Percentiles rank a stretch among this genome's conserved stretches.
Conservation (phyloP, 2,113 vertebrate species). For the Pyxicephalus adspersus region DNA sequence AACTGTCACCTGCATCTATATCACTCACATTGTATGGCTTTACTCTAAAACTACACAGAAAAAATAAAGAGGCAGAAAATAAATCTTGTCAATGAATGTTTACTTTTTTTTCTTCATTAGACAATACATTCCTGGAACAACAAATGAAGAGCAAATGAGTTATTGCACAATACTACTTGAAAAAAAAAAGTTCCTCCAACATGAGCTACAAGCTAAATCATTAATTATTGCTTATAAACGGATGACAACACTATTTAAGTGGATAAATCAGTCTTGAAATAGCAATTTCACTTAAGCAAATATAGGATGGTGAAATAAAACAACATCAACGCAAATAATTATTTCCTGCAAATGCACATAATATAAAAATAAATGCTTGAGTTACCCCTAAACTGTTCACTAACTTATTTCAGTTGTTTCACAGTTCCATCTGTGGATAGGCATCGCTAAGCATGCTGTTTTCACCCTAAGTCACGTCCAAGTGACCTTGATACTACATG, state of each 20-base stretch:
- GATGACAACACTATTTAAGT: conserved; percentile 35
- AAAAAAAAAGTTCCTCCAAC: conserved; percentile 1
- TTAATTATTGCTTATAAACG: conserved; percentile 40
- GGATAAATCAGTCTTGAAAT: conserved; percentile 20
- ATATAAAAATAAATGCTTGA: too few relatives aligned
- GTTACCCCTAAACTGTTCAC: too few relatives aligned
- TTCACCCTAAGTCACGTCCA: conserved; percentile 18
- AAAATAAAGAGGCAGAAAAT: too few relatives aligned
- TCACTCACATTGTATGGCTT: not conserved
- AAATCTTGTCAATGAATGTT: not conserved
- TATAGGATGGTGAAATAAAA: not conserved
- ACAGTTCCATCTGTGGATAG: not conserved
- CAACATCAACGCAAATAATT: too few relatives aligned
- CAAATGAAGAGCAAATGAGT: not conserved
- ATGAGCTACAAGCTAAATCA: conserved; percentile 34
- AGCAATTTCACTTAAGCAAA: not conserved
- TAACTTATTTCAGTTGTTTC: too few relatives aligned
- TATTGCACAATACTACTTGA: not conserved
- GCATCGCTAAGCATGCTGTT: not conserved
- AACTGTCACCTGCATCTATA: not conserved
- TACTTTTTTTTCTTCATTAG: not conserved
- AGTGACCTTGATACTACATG: conserved; percentile 27
- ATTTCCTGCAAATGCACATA: too few relatives aligned
- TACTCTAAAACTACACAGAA: not conserved
- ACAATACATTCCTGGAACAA: conserved; percentile 6